Evolutionary conservation across 2,113 vertebrate species (phyloP), one percentile per base, ranked within the genome.

Genomic region (Silurus glanis): DNA sequence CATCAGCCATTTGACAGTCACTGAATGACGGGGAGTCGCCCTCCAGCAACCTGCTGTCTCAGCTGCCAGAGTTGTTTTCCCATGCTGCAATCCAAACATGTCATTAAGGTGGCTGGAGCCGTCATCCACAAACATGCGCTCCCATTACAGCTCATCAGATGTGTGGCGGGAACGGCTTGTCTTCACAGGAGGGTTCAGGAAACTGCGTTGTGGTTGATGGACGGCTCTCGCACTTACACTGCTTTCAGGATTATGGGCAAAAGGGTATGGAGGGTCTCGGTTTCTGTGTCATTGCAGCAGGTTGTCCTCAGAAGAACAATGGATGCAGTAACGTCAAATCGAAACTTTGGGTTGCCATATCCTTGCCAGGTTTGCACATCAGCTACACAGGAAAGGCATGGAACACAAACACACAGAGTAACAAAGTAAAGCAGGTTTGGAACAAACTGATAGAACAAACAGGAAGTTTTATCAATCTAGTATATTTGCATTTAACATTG

Each of bases 31-130:
- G 72, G 53, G 56, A 49, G 28, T 86, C 66, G 62, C 84, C 59
- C 84, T 76, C n/a, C 71, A 75, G 86, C 75, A 82, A 56, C 59
- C 86, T 21, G 76, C 86, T 86, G 82, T 69, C 85, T 89, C 89
- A 78, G 83, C 88, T 86, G 86, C 49, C 49, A 81, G 87, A 82
- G 76, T 71, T 51, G 85, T 88, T 90, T 90, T 85, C 58, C 87
- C 69, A 37, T 62, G n/a, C 72, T 76, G 74, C 86, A 66, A 83
- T 89, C 79, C 79, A 86, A 89, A 88, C 87, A 83, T 90, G 88
- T 83, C 85, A 89, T 90, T 88, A 83, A 89, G 82, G 86, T 86
- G 87, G 74, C 72, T 87, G 55, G 45, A 82, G 61, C 82, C 76
- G 64, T 53, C 56, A 49, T 83, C 80, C 76, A 83, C 53, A 75